Conservation (phyloP, 2,113 vertebrate species). For the Phrynosoma platyrhinos region DNA sequence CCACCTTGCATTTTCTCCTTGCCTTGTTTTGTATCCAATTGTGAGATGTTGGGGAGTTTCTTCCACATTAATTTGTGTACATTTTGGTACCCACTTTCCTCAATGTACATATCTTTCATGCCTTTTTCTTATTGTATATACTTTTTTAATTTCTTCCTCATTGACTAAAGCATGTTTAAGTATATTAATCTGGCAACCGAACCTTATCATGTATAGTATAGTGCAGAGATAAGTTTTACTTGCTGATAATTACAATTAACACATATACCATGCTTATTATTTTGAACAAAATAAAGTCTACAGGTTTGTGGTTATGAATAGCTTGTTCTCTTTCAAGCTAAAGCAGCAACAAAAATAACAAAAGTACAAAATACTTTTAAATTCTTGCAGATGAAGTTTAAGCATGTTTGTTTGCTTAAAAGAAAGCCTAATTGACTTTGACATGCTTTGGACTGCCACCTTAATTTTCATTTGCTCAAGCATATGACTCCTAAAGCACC, state of each 20-base stretch:
- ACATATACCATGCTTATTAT: neutral
- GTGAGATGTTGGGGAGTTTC: no score
- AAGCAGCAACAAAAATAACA: neutral
- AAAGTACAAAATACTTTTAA: rapidly evolving
- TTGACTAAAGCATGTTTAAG: no score
- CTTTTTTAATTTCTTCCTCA: no score
- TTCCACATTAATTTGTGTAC: no score
- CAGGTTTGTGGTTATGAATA: neutral
- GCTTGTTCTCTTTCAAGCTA: neutral
- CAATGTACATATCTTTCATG: no score
- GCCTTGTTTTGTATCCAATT: no score
- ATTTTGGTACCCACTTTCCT: no score
- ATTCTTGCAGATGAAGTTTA: neutral
- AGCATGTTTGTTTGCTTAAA: neutral
- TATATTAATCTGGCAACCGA: neutral
- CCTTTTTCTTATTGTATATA: no score
- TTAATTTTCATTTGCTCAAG: conserved; percentile 14
- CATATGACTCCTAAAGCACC: neutral
- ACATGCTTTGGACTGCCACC: neutral
- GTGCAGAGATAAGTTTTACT: neutral
- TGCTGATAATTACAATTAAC: neutral
- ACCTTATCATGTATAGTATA: neutral
- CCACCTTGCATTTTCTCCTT: no score
- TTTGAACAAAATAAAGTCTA: neutral
- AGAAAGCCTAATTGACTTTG: neutral